Evolutionary conservation across 2,797 vertebrate species (phyloP), one percentile per base, ranked within the genome.

Genomic region (Petrocephalus schoutedeni): DNA sequence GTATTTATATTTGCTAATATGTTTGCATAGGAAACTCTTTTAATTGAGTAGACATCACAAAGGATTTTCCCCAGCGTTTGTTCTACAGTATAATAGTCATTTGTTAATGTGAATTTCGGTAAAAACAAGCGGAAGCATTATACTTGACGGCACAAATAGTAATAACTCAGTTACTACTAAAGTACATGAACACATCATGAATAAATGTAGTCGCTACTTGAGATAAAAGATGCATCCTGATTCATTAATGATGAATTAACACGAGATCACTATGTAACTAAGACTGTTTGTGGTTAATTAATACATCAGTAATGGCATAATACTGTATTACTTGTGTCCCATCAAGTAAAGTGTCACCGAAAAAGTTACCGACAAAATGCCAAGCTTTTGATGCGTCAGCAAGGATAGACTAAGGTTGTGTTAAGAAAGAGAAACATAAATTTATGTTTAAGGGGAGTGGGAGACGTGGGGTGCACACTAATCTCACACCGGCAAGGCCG

Each of bases 381-480:
- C 49, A 21, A 85, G 23, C 82, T 9, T 16, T 56, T 53, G 12
- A 2, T 28, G 32, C 16, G 53, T 56, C 82, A 85, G 82, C 23
- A 54, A 28, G 82, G 49, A 84, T 54, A 23, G 53, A 54, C 53
- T 54, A 53, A 85, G 23, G 53, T 57, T 57, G 21, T 51, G 21
- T 85, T 54, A 49, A 45, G 36, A 77, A 77, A 77, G 19, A n/a
- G 7, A n/a, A 19, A 49, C 41, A 45, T 77, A 85, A 28, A 54
- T 54, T 85, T 85, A 53, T 85, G n/a, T 28, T 56, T 85, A 54
- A 85, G 21, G 82, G 82, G 23, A 85, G 53, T 45, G 19, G 71
- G 7, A 16, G 16, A 45, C 36, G 0, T 85, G 82, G 71, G 82
- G 21, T n/a, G 49, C 49, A 54, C 82, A 85, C 53, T 32, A 85